Percentiles rank a stretch among this genome's conserved stretches.
Evolutionary conservation across 2,888 invertebrate species (phyloP).

Genomic region (Macrosoma leucophasiata): DNA sequence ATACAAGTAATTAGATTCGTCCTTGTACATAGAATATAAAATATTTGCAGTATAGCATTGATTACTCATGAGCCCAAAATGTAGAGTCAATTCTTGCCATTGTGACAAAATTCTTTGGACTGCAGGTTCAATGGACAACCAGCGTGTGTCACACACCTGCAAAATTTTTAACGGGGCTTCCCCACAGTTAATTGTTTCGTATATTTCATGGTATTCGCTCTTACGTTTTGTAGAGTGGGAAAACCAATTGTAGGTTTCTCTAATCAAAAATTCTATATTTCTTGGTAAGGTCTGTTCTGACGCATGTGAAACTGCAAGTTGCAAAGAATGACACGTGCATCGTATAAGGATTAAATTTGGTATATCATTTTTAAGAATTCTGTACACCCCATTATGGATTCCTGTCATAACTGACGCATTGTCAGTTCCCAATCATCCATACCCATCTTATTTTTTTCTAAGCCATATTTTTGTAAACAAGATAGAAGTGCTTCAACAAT

Average conservation of each 20-base stretch:
- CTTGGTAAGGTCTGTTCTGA: slow-evolving; percentile 30
- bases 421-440: slow-evolving; percentile 34
- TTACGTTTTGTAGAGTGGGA: too few relatives aligned
- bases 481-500: slow-evolving; percentile 20
- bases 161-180: too few relatives aligned
- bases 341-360: slow-evolving; percentile 28
- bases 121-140: too few relatives aligned
- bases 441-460: slow-evolving; percentile 26
- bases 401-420: slow-evolving; percentile 38
- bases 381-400: slow-evolving; percentile 29
- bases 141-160: too few relatives aligned
- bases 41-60: too few relatives aligned
- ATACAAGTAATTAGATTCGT: too few relatives aligned
- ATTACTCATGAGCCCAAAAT: too few relatives aligned
- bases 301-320: slow-evolving; percentile 32
- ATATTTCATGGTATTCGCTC: too few relatives aligned
- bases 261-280: slow-evolving; percentile 26
- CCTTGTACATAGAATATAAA: too few relatives aligned
- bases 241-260: slow-evolving; percentile 2
- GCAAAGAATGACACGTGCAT: slow-evolving; percentile 30
- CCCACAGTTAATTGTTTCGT: too few relatives aligned
- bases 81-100: too few relatives aligned
- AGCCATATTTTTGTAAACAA: slow-evolving; percentile 17
- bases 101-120: too few relatives aligned
- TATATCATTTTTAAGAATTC: slow-evolving; percentile 28